A percentile compares a stretch with the other conserved stretches of the same genome.
phyloP scores from a whole-genome alignment of 1,140 invertebrate species.

The Drosophila leontia region DNA sequence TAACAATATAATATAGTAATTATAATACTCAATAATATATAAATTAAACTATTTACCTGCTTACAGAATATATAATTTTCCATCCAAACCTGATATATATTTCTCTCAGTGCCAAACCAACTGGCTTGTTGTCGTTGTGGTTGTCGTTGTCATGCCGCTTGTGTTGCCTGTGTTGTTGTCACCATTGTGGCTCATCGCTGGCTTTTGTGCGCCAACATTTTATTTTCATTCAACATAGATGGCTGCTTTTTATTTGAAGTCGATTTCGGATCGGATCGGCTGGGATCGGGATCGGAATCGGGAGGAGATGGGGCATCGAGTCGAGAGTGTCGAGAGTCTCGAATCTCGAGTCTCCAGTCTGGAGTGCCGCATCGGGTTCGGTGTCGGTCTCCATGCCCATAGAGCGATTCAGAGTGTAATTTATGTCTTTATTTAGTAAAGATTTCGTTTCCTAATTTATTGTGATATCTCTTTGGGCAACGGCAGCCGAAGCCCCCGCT shows the following conservation, averaged over 20 bases:
- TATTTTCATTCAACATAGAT: conserved; percentile 78
- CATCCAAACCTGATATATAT: background rate
- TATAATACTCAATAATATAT: background rate
- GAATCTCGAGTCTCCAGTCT: background rate
- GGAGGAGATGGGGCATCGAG: conserved; percentile 14
- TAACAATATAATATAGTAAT: too few species aligned
- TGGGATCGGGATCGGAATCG: conserved; percentile 13
- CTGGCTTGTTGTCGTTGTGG: conserved; percentile 26
- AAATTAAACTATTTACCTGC: background rate
- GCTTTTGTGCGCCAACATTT: conserved; percentile 69
- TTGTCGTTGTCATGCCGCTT: conserved; percentile 56
- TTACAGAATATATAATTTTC: background rate
- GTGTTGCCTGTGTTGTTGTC: conserved; percentile 62
- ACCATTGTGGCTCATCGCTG: conserved; percentile 67
- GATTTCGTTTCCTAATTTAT: conserved; percentile 85
- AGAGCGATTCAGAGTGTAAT: conserved; percentile 83
- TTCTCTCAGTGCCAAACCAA: conserved; percentile 11
- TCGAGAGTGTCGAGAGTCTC: conserved; percentile 14
- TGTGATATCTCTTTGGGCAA: conserved; percentile 84
- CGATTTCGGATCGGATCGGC: conserved; percentile 26
- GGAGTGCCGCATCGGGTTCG: conserved; percentile 13
- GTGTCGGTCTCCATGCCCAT: conserved; percentile 48
- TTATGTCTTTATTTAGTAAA: conserved; percentile 85
- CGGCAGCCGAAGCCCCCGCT: conserved; percentile 46
- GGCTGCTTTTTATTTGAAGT: conserved; percentile 69